These are phyloP conservation scores for Syrista parreyssii DNA, from an alignment of 2,888 invertebrate species.

Conservation along the genomic window DNA sequence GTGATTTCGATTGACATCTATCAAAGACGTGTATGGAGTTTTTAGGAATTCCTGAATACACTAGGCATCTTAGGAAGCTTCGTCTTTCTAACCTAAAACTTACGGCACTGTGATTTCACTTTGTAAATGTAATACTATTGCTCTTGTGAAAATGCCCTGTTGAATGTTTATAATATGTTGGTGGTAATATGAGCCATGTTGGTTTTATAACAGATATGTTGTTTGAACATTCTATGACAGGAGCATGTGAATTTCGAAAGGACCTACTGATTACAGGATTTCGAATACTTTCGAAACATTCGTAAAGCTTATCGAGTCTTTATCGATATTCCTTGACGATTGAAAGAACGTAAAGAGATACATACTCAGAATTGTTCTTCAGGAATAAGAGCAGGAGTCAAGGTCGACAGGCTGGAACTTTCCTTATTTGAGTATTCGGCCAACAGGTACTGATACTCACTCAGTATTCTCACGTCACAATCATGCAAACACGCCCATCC, in stretches of 20 bases:
- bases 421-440: constrained; percentile 23
- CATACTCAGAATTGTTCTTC: not conserved
- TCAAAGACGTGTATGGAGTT: not conserved
- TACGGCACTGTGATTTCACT: no score
- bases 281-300: not conserved
- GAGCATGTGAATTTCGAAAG: no score
- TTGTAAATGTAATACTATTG: no score
- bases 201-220: no score
- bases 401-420: constrained; percentile 19
- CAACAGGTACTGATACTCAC: not conserved
- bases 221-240: no score
- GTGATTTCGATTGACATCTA: not conserved
- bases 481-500: constrained; percentile 13
- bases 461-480: not conserved
- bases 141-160: not conserved
- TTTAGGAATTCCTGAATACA: not conserved
- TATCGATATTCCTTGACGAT: not conserved
- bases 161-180: not conserved
- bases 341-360: not conserved
- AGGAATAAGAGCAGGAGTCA: constrained; percentile 7
- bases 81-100: not conserved
- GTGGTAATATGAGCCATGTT: no score
- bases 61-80: not conserved
- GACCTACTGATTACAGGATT: not conserved
- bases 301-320: not conserved